Evolutionary conservation across 2,113 vertebrate genomes (phyloP), one percentile per base, ranked within the genome.

Genomic region (Uropsilus gracilis): DNA sequence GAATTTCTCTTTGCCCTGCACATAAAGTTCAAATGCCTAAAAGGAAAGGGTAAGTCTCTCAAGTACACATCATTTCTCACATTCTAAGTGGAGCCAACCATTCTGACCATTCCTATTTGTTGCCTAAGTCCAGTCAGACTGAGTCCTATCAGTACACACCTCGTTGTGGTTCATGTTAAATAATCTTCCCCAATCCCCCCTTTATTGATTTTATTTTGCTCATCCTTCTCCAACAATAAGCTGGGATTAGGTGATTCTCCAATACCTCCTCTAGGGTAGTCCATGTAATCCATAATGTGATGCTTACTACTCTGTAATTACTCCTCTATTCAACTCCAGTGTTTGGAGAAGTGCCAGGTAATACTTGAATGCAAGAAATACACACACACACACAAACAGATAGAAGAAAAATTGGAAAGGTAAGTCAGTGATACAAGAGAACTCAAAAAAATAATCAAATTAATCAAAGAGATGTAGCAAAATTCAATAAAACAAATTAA

Each of bases 331-430:
- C 37, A 89, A 26, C 17, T 71, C 30, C 8, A 69, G 44, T 12
- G 5, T 20, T 46, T 76, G 64, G 48, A 85, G 50, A 5, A 44
- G 11, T 83, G 34, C n/a, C 63, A 48, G 22, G 39, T 32, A 88
- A 30, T 73, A 88, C 24, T 81, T 89, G 42, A 89, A 71, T 63
- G 66, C 80, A 78, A 66, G n/a, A 72, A 72, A 73, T 34, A 11
- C 4, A 55, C 2, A 44, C 26, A n/a, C 18, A 55, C 20, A 55
- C 22, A 20, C 53, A 55, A 55, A 55, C 18, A 55, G 53, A 55
- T 55, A 55, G 53, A 55, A 55, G 53, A 55, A 55, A 55, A 55
- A 55, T 53, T 20, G 22, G 53, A 55, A 22, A 55, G 18, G 20
- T 20, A 55, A 55, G 20, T 55, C 18, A 55, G 53, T 55, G 53